phyloP scores from a whole-genome alignment of 2,888 invertebrate genomes.

The Stratiomys singularior region DNA sequence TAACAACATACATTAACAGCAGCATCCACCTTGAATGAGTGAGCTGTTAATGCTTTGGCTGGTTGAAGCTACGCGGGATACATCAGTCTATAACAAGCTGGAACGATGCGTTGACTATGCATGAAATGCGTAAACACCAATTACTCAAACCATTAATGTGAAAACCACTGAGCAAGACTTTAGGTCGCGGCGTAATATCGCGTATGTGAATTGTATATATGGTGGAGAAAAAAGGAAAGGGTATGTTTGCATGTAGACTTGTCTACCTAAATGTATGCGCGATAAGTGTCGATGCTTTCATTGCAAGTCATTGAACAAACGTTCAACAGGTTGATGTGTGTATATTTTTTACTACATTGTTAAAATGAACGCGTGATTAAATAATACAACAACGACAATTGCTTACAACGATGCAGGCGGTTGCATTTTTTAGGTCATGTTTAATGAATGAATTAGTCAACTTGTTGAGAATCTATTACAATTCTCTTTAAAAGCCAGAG shows the following conservation, averaged over 20 bases:
- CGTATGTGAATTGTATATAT: neutral
- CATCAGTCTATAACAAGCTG: neutral
- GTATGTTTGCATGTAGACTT: neutral
- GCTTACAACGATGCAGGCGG: neutral
- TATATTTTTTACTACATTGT: constrained; percentile 28
- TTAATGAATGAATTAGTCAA: constrained; percentile 34
- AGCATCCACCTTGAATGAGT: neutral
- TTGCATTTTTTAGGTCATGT: constrained; percentile 34
- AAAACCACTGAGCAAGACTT: constrained; percentile 11
- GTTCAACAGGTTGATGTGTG: constrained; percentile 24
- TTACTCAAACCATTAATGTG: constrained; percentile 31
- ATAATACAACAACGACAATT: neutral
- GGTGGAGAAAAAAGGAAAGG: neutral
- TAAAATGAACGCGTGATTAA: constrained; percentile 29
- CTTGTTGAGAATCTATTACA: constrained; percentile 8
- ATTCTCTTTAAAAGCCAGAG: neutral
- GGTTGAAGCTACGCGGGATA: neutral
- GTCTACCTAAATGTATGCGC: neutral
- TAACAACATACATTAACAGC: neutral
- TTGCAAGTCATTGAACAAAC: constrained; percentile 20
- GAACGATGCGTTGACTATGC: constrained; percentile 36
- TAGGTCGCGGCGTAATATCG: neutral
- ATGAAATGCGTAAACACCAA: constrained; percentile 40
- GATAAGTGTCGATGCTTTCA: neutral
- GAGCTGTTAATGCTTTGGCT: neutral